Base-by-base conservation (phyloP, 2,797 vertebrate genomes). In the Macrochelys suwanniensis region DNA sequence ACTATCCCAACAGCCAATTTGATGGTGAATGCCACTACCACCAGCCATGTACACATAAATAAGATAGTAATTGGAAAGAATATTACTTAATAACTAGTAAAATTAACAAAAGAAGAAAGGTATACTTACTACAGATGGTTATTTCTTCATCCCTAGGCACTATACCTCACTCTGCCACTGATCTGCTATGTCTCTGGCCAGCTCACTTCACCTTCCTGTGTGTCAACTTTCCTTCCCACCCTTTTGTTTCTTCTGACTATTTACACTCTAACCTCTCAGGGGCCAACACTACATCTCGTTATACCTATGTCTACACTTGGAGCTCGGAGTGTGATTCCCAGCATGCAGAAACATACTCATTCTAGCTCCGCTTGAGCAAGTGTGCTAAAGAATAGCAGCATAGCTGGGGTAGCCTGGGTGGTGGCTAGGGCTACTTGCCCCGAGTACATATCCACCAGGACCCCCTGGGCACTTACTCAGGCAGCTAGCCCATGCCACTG, bases 161-260 rank as follows among this genome's bases (percentile, higher is more conserved):
- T 84, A 0, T 76, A 19, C 51, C 26, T 86, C 11, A 2, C 13
- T 80, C 53, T 84, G 37, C 17, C 0, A 0, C 23, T 49, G 85
- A 74, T 37, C 7, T 89, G 15, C 33, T 74, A 42, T 33, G 71
- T 54, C 47, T 21, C 42, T 31, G 17, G 26, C 10, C n/a, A 47
- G 25, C 28, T 2, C 0, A 11, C 85, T 45, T 57, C 11, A 86
- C 15, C 11, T 16, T 56, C 8, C 50, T 89, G 71, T 85, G 15
- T 5, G 6, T n/a, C 1, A 45, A 25, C 82, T 6, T 42, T 3
- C 0, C 65, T 86, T 80, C 59, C 80, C 16, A 74, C 33, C 2
- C 59, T 10, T 71, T 71, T 74, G 50, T 80, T 78, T 81, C 71
- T 37, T 26, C 51, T 61, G 53, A 77, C 57, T 80, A 11, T 11